Base-by-base conservation (phyloP, 2,888 invertebrate genomes). In the Dryococelus australis region DNA sequence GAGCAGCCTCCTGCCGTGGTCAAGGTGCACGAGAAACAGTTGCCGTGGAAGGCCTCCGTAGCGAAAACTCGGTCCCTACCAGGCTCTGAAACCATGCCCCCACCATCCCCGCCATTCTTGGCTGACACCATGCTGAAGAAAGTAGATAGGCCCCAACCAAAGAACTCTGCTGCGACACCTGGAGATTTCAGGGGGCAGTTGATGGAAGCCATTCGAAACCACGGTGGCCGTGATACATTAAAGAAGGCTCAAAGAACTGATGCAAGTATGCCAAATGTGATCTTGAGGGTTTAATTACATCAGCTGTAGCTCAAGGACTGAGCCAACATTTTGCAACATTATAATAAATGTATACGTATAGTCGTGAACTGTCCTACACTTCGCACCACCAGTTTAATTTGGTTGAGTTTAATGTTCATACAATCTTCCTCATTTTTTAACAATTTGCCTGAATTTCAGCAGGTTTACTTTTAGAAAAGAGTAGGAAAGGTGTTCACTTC, bases 201-300 rank as follows among this genome's bases (percentile, higher is more conserved):
- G 53, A 92, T 97, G 91, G 94, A 94, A 86, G 95, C 96, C 27
- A 97, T 97, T 90, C 93, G 96, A 89, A 95, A 94, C 91, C 96
- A 96, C 89, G 95, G 96, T 86, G 93, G 93, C 13, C 53, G 86
- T 20, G 89, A 88, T 27, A 87, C 47, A 91, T 91, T 88, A 26
- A 87, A 85, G 85, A 87, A 87, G 65, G 83, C 85, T 47, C 83
- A 81, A 35, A 35, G 35, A 20, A 83, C 35, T 83, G 83, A 43
- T 20, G 35, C 20, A 16, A 83, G 35, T 83, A 13, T 35, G 83
- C 83, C 43, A 28, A 83, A 83, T 24, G 83, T 83, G 3, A 83
- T 83, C 28, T 43, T 83, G 8, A 83, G 43, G 83, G 9, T 83
- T 13, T 83, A 35, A 12, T 43, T 86, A 65, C 0, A 51, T 51